Percentiles rank a stretch among this genome's conserved stretches.
Evolutionary conservation across 2,888 invertebrate species (phyloP).

Genomic region (Cerastoderma edule): DNA sequence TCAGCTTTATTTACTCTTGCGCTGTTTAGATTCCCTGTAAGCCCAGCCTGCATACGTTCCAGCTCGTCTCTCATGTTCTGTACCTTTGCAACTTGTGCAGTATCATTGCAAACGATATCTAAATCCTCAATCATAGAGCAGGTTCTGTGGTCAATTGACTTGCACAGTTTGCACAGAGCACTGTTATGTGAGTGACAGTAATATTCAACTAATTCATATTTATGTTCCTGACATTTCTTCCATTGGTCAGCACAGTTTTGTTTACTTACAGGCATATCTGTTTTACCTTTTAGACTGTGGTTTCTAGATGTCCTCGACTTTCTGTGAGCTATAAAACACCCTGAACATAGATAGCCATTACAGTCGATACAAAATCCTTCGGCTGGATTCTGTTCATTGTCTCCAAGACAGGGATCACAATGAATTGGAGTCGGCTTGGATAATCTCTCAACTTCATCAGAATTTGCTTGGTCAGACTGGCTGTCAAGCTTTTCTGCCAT

Average conservation of each 20-base stretch:
- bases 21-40: no score
- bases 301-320: neutral
- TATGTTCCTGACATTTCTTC: neutral
- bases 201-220: no score
- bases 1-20: no score
- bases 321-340: slow-evolving; percentile 13
- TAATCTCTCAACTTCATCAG: neutral
- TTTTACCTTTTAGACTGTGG: slow-evolving; percentile 17
- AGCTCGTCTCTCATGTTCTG: neutral
- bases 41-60: neutral
- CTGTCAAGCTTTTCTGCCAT: neutral
- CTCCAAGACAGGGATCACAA: slow-evolving; percentile 15
- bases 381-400: slow-evolving; percentile 7
- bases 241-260: neutral
- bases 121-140: no score
- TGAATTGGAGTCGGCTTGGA: neutral
- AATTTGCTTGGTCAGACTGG: neutral
- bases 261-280: neutral
- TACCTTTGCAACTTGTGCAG: neutral
- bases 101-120: no score
- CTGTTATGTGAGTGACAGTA: no score
- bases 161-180: no score
- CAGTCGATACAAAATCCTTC: slow-evolving; percentile 31
- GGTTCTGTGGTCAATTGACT: no score
- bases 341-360: slow-evolving; percentile 21